Evolutionary conservation across 2,797 vertebrate genomes (phyloP).

Genomic region (Babyrousa celebensis): DNA sequence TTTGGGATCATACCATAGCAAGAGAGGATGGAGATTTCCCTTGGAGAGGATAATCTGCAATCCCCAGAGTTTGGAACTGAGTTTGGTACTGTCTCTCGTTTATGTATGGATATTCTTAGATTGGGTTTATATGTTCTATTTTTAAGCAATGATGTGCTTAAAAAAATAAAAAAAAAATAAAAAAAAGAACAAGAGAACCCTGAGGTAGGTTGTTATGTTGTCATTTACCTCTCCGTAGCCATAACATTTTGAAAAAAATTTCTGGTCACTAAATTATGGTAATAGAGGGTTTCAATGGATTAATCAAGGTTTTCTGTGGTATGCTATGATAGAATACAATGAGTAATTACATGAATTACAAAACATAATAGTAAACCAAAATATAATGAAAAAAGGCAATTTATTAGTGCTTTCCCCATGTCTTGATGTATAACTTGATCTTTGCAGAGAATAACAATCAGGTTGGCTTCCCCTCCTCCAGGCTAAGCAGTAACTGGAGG

Average conservation of each 20-base stretch:
- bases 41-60: not conserved
- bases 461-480: slow-evolving; percentile 59
- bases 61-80: not conserved
- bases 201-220: slow-evolving; percentile 12
- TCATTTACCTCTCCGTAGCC: slow-evolving; percentile 40
- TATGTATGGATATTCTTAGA: slow-evolving; percentile 47
- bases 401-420: slow-evolving; percentile 61
- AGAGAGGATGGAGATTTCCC: not conserved
- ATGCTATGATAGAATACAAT: slow-evolving; percentile 74
- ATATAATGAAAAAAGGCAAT: slow-evolving; percentile 78
- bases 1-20: not conserved
- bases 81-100: slow-evolving; percentile 54
- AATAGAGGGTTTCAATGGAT: slow-evolving; percentile 78
- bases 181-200: not conserved
- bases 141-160: not conserved
- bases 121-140: slow-evolving; percentile 53
- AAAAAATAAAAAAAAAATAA: not conserved
- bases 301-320: slow-evolving; percentile 78
- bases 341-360: slow-evolving; percentile 74
- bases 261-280: slow-evolving; percentile 71
- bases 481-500: slow-evolving; percentile 68
- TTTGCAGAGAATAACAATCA: slow-evolving; percentile 73
- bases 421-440: slow-evolving; percentile 16
- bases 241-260: slow-evolving; percentile 80
- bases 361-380: slow-evolving; percentile 76